phyloP scores from a whole-genome alignment of 2,888 invertebrate genomes.

The Apamea epomidion region DNA sequence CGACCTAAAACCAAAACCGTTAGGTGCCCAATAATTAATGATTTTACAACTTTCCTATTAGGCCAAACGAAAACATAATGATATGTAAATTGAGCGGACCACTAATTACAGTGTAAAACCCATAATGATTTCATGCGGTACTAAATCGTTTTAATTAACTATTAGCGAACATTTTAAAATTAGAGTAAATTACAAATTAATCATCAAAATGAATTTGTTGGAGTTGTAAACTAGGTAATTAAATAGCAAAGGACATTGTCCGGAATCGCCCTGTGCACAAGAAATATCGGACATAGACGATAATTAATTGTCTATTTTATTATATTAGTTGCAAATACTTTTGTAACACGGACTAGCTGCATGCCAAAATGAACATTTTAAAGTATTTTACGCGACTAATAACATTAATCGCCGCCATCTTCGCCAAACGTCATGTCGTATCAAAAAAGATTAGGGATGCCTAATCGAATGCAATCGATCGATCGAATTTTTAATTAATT shows the following conservation, averaged over 20 bases:
- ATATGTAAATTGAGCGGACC: conserved; percentile 57
- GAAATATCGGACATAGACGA: too few species aligned
- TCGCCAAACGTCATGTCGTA: too few species aligned
- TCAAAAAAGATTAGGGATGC: too few species aligned
- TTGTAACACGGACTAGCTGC: too few species aligned
- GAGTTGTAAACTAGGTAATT: conserved; percentile 29
- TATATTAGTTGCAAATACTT: too few species aligned
- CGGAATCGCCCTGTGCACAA: too few species aligned
- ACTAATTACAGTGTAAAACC: conserved; percentile 45
- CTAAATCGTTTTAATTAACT: conserved; percentile 54
- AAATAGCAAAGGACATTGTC: conserved; percentile 31
- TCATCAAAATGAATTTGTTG: conserved; percentile 25
- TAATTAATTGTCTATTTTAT: too few species aligned
- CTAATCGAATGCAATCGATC: too few species aligned
- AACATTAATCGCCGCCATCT: too few species aligned
- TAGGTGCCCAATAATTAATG: background rate
- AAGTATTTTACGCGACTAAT: too few species aligned
- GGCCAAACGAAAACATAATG: conserved; percentile 43
- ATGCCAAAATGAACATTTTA: too few species aligned
- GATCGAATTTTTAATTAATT: too few species aligned
- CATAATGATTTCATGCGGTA: conserved; percentile 37
- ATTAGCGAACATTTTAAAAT: conserved; percentile 50
- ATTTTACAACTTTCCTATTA: conserved; percentile 24
- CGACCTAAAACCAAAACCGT: background rate
- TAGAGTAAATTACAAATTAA: conserved; percentile 37